These are phyloP conservation scores for Porites lobata DNA, from an alignment of 92 coral and sea anemone genomes.

Conservation along the genomic window DNA sequence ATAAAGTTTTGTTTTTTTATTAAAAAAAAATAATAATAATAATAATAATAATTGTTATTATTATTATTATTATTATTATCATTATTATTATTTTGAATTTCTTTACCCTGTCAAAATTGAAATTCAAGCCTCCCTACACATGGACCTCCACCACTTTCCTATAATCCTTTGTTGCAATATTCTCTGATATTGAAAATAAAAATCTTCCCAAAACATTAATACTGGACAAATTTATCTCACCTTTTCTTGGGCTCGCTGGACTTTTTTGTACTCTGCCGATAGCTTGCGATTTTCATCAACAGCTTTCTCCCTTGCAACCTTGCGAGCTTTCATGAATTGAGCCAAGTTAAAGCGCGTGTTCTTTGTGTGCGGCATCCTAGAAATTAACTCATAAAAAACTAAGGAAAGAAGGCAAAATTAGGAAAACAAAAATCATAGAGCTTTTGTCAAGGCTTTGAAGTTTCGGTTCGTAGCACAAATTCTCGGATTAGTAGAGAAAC, in stretches of 20 bases:
- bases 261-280: no score
- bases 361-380: slow-evolving; percentile 34
- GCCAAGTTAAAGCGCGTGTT: slow-evolving; percentile 46
- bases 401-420: slow-evolving; percentile 2
- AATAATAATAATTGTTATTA: background rate
- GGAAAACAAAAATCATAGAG: slow-evolving; percentile 32
- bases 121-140: slow-evolving; percentile 22
- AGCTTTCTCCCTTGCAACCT: no score
- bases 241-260: no score
- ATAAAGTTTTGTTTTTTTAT: no score
- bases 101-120: slow-evolving; percentile 41
- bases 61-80: no score
- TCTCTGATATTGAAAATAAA: no score
- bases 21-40: no score
- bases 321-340: slow-evolving; percentile 31
- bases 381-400: slow-evolving; percentile 1
- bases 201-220: no score
- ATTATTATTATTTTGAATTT: background rate
- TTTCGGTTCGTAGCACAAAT: slow-evolving; percentile 11
- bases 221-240: no score
- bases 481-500: slow-evolving; percentile 1
- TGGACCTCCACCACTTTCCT: slow-evolving; percentile 31
- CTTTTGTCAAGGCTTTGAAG: slow-evolving; percentile 33
- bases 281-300: no score
- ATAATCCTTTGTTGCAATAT: no score